A percentile compares a stretch with the other conserved stretches of the same genome.
phyloP scores from a whole-genome alignment of 2,113 vertebrate species.

The Mormyrus iriodes region DNA sequence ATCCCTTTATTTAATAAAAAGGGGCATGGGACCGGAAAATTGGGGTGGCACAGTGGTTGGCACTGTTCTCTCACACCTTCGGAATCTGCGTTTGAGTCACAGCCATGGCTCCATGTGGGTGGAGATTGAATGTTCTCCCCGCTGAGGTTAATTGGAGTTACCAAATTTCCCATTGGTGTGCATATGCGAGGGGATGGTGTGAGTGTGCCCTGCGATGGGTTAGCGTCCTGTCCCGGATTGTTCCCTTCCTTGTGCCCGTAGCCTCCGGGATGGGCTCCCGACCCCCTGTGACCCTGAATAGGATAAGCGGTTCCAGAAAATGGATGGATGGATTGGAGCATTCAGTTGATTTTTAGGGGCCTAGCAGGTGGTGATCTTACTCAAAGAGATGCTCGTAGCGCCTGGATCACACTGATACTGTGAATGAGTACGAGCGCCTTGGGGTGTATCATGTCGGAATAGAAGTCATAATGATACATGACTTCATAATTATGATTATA shows the following conservation, averaged over 20 bases:
- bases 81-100: not conserved
- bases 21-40: not conserved
- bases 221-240: too few species aligned
- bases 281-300: too few species aligned
- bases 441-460: not conserved
- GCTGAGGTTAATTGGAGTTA: too few species aligned
- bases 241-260: too few species aligned
- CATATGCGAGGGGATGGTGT: too few species aligned
- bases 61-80: not conserved
- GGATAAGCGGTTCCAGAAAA: not conserved
- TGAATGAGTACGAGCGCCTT: not conserved
- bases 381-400: not conserved
- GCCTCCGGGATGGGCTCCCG: too few species aligned
- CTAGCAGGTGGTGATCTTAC: not conserved
- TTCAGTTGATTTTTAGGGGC: not conserved
- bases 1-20: not conserved
- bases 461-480: not conserved
- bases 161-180: too few species aligned
- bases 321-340: not conserved
- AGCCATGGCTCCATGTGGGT: not conserved
- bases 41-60: not conserved
- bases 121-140: not conserved
- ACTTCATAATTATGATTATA: not conserved
- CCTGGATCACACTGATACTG: not conserved
- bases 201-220: too few species aligned